Conservation (phyloP, 2,113 vertebrate genomes). For the Percina caprodes region DNA sequence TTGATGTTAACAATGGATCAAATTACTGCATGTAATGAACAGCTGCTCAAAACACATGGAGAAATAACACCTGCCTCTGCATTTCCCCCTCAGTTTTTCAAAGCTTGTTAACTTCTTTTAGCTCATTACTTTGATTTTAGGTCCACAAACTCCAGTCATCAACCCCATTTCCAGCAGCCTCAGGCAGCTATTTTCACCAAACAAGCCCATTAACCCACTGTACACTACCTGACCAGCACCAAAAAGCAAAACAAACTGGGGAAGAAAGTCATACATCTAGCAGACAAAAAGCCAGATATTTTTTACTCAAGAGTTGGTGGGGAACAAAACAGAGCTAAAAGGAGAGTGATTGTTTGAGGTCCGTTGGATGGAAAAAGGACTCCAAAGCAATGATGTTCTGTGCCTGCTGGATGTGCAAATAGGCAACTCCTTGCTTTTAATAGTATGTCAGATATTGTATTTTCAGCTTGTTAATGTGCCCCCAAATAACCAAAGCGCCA, state of each 20-base stretch:
- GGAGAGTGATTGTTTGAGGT: not conserved
- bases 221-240: not conserved
- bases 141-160: not conserved
- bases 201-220: not conserved
- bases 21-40: slow-evolving; percentile 18
- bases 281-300: not conserved
- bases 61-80: not conserved
- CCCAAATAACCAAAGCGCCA: not conserved
- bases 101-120: slow-evolving; percentile 6
- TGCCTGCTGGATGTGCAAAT: not conserved
- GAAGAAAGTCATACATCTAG: not conserved
- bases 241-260: not conserved
- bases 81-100: not conserved
- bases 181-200: slow-evolving; percentile 3
- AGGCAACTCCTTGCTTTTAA: not conserved
- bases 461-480: not conserved
- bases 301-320: not conserved
- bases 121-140: not conserved
- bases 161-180: not conserved
- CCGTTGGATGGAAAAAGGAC: not conserved
- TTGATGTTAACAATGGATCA: slow-evolving; percentile 47
- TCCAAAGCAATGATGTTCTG: not conserved
- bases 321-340: not conserved
- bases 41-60: slow-evolving; percentile 10
- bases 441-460: not conserved